Evolutionary conservation across 2,888 invertebrate genomes (phyloP).

Genomic region (Dermolepida albohirtum): DNA sequence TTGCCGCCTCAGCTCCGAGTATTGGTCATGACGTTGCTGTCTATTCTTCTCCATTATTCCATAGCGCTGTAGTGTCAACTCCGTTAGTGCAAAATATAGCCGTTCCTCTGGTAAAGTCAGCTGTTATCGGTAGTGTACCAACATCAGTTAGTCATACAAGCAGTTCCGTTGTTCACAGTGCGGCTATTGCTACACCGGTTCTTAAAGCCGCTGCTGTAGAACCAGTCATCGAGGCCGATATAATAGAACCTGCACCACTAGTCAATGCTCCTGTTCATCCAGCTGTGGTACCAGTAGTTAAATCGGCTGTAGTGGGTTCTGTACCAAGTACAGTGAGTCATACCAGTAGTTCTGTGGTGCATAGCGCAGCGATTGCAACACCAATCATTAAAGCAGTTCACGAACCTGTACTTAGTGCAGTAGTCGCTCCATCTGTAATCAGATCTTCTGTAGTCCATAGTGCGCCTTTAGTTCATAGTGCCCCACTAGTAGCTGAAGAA

Average conservation of each 20-base stretch:
- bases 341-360: slow-evolving; percentile 38
- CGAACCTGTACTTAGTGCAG: slow-evolving; percentile 6
- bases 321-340: slow-evolving; percentile 35
- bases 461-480: not conserved
- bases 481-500: slow-evolving; percentile 46
- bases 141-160: slow-evolving; percentile 57
- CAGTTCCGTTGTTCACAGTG: slow-evolving; percentile 50
- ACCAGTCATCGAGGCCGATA: slow-evolving; percentile 15
- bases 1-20: slow-evolving; percentile 68
- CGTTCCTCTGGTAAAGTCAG: slow-evolving; percentile 51
- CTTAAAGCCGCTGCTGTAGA: slow-evolving; percentile 47
- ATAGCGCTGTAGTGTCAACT: slow-evolving; percentile 50
- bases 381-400: slow-evolving; percentile 29
- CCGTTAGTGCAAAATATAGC: slow-evolving; percentile 47
- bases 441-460: slow-evolving; percentile 9
- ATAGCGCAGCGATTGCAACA: slow-evolving; percentile 23
- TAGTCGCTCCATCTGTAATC: slow-evolving; percentile 8
- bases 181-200: slow-evolving; percentile 55
- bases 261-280: slow-evolving; percentile 27
- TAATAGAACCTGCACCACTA: slow-evolving; percentile 29
- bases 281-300: slow-evolving; percentile 19
- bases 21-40: slow-evolving; percentile 52
- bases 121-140: slow-evolving; percentile 62
- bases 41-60: slow-evolving; percentile 56
- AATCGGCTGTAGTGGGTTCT: slow-evolving; percentile 34